These are phyloP conservation scores for Oxyruncus cristatus DNA, from an alignment of 2,113 vertebrate genomes.

Conservation along the genomic window DNA sequence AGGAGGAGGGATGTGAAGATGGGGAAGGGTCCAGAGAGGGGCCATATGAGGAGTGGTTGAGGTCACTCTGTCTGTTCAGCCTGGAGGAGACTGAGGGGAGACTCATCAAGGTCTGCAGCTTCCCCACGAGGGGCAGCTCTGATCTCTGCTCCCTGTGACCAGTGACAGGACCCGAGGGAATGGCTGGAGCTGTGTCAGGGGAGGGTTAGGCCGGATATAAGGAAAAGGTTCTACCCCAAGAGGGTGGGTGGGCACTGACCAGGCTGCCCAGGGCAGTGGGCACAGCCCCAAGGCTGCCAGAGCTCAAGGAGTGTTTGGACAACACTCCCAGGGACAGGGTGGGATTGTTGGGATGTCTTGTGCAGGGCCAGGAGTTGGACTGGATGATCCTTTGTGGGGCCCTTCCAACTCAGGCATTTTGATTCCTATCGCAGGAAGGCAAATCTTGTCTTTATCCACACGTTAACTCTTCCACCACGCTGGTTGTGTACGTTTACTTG, in stretches of 20 bases:
- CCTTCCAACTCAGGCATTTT: neutral
- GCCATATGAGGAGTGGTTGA: neutral
- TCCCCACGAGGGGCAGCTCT: neutral
- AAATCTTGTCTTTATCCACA: neutral
- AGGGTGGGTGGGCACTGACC: neutral
- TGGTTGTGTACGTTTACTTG: neutral
- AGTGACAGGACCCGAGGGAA: neutral
- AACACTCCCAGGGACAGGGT: rapidly evolving
- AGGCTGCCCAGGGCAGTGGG: neutral
- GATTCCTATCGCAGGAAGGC: neutral
- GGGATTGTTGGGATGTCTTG: neutral
- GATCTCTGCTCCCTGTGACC: neutral
- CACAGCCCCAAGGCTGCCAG: neutral
- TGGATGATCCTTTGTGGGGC: neutral
- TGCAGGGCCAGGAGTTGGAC: neutral
- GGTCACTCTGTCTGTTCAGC: neutral
- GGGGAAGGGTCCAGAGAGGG: too few species aligned
- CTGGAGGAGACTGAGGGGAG: neutral
- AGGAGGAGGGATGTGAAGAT: neutral
- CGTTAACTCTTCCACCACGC: neutral
- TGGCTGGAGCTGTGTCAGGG: neutral
- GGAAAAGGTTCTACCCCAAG: neutral
- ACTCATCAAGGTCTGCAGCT: neutral
- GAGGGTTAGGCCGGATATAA: neutral
- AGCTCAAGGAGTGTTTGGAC: neutral